phyloP scores from a whole-genome alignment of 2,113 vertebrate genomes.

The Notothenia rossii region DNA sequence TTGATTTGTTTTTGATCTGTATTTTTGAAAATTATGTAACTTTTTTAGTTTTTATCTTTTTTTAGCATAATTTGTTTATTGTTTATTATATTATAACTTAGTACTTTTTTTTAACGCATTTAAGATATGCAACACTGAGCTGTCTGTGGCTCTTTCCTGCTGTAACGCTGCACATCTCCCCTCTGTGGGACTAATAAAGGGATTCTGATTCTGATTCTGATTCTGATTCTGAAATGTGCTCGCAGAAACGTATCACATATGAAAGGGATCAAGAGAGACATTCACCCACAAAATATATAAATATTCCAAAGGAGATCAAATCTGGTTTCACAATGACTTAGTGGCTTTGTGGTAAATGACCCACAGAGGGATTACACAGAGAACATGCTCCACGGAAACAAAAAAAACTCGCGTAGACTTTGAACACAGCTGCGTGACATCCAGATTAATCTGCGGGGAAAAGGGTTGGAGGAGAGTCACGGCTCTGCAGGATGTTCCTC shows the following conservation, averaged over 20 bases:
- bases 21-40: too few species aligned
- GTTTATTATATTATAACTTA: too few species aligned
- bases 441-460: slow-evolving; percentile 60
- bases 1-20: too few species aligned
- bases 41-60: too few species aligned
- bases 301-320: not conserved
- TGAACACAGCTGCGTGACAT: slow-evolving; percentile 59
- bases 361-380: slow-evolving; percentile 67
- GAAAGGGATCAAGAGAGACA: not conserved
- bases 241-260: not conserved
- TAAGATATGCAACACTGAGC: too few species aligned
- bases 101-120: too few species aligned
- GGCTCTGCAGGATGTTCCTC: not conserved
- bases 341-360: slow-evolving; percentile 70
- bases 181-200: too few species aligned
- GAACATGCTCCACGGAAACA: slow-evolving; percentile 52
- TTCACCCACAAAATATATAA: slow-evolving; percentile 29
- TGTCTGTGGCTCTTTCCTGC: too few species aligned
- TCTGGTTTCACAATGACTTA: slow-evolving; percentile 51
- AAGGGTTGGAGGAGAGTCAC: slow-evolving; percentile 44
- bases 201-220: too few species aligned
- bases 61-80: too few species aligned
- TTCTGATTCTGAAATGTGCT: not conserved
- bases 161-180: too few species aligned
- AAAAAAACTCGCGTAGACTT: slow-evolving; percentile 57